These are phyloP conservation scores for Litocranius walleri DNA, from an alignment of 2,113 vertebrate genomes.

Conservation along the genomic window DNA sequence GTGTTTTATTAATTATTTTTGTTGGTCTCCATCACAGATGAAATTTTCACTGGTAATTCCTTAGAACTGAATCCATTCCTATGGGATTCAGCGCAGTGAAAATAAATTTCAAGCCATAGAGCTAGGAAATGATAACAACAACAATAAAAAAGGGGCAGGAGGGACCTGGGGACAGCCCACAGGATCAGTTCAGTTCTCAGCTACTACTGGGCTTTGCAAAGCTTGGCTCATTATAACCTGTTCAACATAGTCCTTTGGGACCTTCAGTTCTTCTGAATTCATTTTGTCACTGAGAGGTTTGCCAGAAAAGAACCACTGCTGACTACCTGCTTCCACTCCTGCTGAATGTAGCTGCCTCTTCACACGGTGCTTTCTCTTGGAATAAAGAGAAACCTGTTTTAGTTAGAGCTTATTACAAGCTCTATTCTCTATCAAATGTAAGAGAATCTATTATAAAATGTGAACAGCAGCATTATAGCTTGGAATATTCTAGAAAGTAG, in stretches of 20 bases:
- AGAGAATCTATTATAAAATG: background rate
- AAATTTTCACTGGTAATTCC: slow-evolving; percentile 82
- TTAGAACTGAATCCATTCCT: slow-evolving; percentile 77
- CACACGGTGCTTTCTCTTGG: slow-evolving; percentile 84
- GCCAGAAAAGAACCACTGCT: slow-evolving; percentile 98
- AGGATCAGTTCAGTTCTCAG: slow-evolving; percentile 86
- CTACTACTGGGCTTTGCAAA: slow-evolving; percentile 85
- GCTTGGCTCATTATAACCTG: slow-evolving; percentile 98
- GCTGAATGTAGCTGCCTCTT: slow-evolving; percentile 90
- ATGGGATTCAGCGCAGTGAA: slow-evolving; percentile 73
- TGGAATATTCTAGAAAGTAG: background rate
- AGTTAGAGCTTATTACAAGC: background rate
- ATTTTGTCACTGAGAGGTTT: slow-evolving; percentile 95
- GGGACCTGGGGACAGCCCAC: slow-evolving; percentile 10
- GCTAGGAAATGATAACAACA: slow-evolving; percentile 28
- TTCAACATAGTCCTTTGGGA: slow-evolving; percentile 96
- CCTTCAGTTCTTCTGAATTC: slow-evolving; percentile 96
- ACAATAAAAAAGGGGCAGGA: slow-evolving; percentile 7
- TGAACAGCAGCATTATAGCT: background rate
- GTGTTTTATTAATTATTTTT: slow-evolving; percentile 75
- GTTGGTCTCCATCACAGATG: slow-evolving; percentile 86
- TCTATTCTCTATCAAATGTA: background rate
- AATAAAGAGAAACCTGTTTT: background rate
- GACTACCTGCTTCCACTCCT: slow-evolving; percentile 87
- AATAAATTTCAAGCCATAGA: slow-evolving; percentile 75